Evolutionary conservation across 2,888 invertebrate genomes (phyloP), one percentile per base, ranked within the genome.

Genomic region (Synergus laeviventris): DNA sequence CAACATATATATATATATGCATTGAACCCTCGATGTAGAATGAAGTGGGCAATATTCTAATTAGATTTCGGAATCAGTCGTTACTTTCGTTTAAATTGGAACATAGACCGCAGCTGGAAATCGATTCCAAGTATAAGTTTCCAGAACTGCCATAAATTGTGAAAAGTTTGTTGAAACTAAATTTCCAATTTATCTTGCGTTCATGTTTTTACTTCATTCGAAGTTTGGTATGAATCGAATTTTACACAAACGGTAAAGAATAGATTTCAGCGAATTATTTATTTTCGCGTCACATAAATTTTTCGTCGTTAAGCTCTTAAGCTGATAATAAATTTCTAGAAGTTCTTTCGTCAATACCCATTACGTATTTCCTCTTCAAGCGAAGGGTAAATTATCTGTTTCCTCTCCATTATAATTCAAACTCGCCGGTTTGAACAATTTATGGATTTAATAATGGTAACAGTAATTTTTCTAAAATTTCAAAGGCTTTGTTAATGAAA

Each of bases 81-180:
- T 21, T 45, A 7, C 42, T 39, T 18, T 42, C 24, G 24, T 45
- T 66, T 16, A 66, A 42, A 66, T 42, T 21, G 11, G 24, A 24
- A 42, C 24, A 21, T 39, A 16, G 9, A 24, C 12, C 42, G n/a
- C n/a, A 66, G 66, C 45, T 45, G 66, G 66, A 66, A 66, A 24
- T 45, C 24, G 24, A 24, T 66, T 45, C 14, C 14, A 45, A 45
- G 24, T 39, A n/a, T n/a, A 45, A 66, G 7, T 39, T 42, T 66
- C 42, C 12, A 21, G 39, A 64, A 66, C 18, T 24, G 14, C 14
- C 66, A 42, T 45, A 24, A 66, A 45, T 66, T 66, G 5, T 42
- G 8, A 66, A 39, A 66, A 66, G 66, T 66, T 45, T 45, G 21
- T 66, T 66, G 66, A 66, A 66, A 66, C 45, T 24, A 16, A 66